These are phyloP conservation scores for Drosophila silvestris DNA, from an alignment of 2,888 invertebrate genomes.

Conservation along the genomic window DNA sequence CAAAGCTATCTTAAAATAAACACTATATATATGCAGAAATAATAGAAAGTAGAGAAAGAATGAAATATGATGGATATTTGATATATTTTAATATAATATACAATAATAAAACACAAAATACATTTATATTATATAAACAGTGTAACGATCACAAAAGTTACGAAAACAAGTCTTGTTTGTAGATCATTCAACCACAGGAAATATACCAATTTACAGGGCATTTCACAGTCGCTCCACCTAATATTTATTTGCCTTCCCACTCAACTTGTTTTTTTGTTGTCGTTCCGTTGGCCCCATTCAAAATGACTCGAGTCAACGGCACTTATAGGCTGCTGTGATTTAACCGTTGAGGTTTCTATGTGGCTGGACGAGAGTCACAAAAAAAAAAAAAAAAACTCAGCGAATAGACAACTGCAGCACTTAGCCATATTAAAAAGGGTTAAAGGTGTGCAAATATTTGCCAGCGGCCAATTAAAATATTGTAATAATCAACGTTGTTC, in stretches of 20 bases:
- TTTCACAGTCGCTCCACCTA: background rate
- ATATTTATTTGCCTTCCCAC: background rate
- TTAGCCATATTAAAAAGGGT: constrained; percentile 81
- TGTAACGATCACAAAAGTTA: background rate
- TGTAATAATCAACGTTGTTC: constrained; percentile 65
- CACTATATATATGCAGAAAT: background rate
- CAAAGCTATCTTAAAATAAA: background rate
- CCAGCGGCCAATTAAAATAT: constrained; percentile 77
- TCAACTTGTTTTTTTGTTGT: constrained; percentile 8
- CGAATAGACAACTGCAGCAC: constrained; percentile 55
- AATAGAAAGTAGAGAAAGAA: background rate
- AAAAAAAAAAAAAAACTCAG: constrained; percentile 38
- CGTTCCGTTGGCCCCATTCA: constrained; percentile 22
- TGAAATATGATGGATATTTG: background rate
- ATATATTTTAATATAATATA: background rate
- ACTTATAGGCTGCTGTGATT: constrained; percentile 32
- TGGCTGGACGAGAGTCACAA: constrained; percentile 44
- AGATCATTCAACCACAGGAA: background rate
- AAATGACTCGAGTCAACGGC: constrained; percentile 30
- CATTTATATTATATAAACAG: background rate
- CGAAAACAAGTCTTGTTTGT: background rate
- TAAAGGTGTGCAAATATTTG: constrained; percentile 82
- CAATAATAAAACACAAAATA: background rate
- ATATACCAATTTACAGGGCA: background rate
- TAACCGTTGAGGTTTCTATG: constrained; percentile 28